phyloP scores from a whole-genome alignment of 2,888 invertebrate genomes.

The Eupithecia tripunctaria region DNA sequence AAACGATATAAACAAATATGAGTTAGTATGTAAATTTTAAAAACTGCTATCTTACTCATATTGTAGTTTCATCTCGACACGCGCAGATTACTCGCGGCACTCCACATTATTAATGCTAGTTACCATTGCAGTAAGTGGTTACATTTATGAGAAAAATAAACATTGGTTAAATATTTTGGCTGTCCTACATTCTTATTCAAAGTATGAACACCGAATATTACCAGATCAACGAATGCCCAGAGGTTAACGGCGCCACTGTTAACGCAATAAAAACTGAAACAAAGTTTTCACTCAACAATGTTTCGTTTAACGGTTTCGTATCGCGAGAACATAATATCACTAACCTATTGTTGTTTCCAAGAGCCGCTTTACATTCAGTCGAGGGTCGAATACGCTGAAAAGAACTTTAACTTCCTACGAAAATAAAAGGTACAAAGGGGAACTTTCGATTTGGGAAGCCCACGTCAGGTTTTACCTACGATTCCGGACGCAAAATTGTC shows the following conservation, averaged over 20 bases:
- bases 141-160: too few species aligned
- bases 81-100: not conserved
- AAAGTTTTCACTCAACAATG: constrained; percentile 46
- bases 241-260: constrained; percentile 50
- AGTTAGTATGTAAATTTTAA: too few species aligned
- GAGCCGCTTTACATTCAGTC: constrained; percentile 11
- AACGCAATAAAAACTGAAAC: constrained; percentile 53
- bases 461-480: constrained; percentile 43
- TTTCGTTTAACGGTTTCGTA: constrained; percentile 37
- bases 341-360: constrained; percentile 27
- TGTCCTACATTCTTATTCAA: not conserved
- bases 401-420: constrained; percentile 16
- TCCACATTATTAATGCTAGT: too few species aligned
- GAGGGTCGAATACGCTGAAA: constrained; percentile 14
- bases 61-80: not conserved
- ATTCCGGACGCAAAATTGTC: constrained; percentile 48
- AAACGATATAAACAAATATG: too few species aligned
- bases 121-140: too few species aligned
- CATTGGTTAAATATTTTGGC: too few species aligned
- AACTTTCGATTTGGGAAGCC: constrained; percentile 20
- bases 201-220: constrained; percentile 26
- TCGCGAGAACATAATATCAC: constrained; percentile 31
- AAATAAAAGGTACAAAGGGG: constrained; percentile 20
- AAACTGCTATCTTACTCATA: too few species aligned
- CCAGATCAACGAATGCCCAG: constrained; percentile 41